Evolutionary conservation across 2,113 vertebrate species (phyloP).

Genomic region (Holacanthus passer): DNA sequence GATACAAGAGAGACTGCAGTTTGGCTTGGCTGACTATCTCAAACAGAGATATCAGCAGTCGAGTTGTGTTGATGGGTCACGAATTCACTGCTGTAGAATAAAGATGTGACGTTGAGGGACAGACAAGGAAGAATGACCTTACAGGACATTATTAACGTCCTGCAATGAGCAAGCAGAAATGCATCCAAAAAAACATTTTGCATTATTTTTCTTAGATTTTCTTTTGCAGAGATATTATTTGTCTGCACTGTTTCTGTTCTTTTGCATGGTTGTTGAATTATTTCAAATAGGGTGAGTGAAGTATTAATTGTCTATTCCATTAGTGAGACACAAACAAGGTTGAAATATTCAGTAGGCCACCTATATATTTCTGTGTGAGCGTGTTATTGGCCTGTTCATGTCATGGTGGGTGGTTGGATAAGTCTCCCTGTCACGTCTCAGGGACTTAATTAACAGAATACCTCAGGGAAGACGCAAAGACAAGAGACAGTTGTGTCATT

Average conservation of each 20-base stretch:
- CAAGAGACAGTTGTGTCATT: slow-evolving; percentile 76
- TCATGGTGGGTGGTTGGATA: slow-evolving; percentile 42
- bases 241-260: neutral
- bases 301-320: slow-evolving; percentile 15
- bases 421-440: slow-evolving; percentile 58
- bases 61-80: slow-evolving; percentile 59
- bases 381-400: slow-evolving; percentile 35
- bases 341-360: slow-evolving; percentile 20
- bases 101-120: slow-evolving; percentile 31
- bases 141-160: neutral
- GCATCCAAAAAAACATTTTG: neutral
- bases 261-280: neutral
- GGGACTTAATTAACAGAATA: slow-evolving; percentile 80
- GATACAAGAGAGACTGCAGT: slow-evolving; percentile 68
- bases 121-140: slow-evolving; percentile 6
- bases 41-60: slow-evolving; percentile 49
- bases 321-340: slow-evolving; percentile 5
- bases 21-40: slow-evolving; percentile 63
- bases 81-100: slow-evolving; percentile 42
- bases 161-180: neutral
- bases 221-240: neutral
- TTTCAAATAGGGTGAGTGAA: neutral
- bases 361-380: slow-evolving; percentile 1
- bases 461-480: slow-evolving; percentile 67
- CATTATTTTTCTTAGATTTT: neutral